A percentile compares a stretch with the other conserved stretches of the same genome.
These are phyloP conservation scores for Cisticola juncidis DNA, from an alignment of 2,113 vertebrate species.

Conservation along the genomic window DNA sequence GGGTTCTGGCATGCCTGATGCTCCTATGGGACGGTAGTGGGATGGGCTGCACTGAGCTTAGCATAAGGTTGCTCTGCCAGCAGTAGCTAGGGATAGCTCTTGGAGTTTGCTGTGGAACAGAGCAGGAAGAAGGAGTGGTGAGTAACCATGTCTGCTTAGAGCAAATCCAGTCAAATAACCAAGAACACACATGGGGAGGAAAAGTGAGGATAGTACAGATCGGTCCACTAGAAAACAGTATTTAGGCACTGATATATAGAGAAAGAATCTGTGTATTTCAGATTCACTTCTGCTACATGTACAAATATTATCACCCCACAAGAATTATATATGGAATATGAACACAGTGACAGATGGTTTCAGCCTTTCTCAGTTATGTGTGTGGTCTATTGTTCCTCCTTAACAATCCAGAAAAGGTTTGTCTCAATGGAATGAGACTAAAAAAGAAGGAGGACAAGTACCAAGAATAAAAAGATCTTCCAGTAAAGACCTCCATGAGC, in stretches of 20 bases:
- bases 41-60: background rate
- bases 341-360: background rate
- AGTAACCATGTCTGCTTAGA: background rate
- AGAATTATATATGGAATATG: background rate
- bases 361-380: background rate
- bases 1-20: background rate
- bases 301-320: background rate
- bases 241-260: background rate
- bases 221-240: background rate
- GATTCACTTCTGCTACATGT: background rate
- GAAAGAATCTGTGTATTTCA: background rate
- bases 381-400: background rate
- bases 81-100: background rate
- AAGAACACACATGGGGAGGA: fast-evolving
- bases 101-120: background rate
- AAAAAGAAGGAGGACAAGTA: background rate
- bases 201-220: background rate
- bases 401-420: background rate
- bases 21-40: background rate
- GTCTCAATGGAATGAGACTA: background rate
- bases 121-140: background rate
- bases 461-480: background rate
- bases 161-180: background rate
- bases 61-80: background rate
- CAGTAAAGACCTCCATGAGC: background rate